Base-by-base conservation (phyloP, 2,113 vertebrate genomes). In the Genyomyrus donnyi region DNA sequence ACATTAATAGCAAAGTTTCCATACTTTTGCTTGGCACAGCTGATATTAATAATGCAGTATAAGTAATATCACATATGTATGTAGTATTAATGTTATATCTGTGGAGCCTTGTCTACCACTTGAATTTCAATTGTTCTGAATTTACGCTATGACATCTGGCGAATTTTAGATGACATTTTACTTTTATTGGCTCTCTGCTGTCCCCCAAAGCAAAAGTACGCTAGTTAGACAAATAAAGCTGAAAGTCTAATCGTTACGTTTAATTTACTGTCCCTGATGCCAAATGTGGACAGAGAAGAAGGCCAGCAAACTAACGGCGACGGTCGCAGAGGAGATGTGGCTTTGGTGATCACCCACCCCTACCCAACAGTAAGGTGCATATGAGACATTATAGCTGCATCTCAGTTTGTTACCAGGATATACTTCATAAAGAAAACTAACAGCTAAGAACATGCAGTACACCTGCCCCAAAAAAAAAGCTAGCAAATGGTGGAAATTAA, bases 1-100 rank as follows among this genome's bases (percentile, higher is more conserved):
- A 80, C 74, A 80, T 80, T 80, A 80, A 80, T 80, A 80, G 74
- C 35, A 80, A 80, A 80, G 74, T 80, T 80, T 80, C 35, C 74
- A 80, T 80, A 80, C 74, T 80, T 80, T 80, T 80, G 74, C 74
- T 80, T 80, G 74, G 35, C 35, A 80, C 74, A 39, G 74, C 74
- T 80, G 35, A 80, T 80, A 80, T 80, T 80, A 80, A 80, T 80
- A 80, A 80, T 80, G 74, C 74, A 80, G 35, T 42, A 42, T 19
- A 39, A 80, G 74, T 80, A 80, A 80, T 80, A 39, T 80, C 35
- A 80, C 17, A 80, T 80, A 80, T 42, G 74, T 80, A 80, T 80
- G 74, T 80, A 39, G 74, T 80, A 80, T 80, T 80, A 80, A 80
- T 80, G 74, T 80, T 80, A 80, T 80, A 80, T 80, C 31, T 19